These are phyloP conservation scores for Protomyctophum bolini DNA, from an alignment of 2,113 vertebrate species.

Conservation along the genomic window DNA sequence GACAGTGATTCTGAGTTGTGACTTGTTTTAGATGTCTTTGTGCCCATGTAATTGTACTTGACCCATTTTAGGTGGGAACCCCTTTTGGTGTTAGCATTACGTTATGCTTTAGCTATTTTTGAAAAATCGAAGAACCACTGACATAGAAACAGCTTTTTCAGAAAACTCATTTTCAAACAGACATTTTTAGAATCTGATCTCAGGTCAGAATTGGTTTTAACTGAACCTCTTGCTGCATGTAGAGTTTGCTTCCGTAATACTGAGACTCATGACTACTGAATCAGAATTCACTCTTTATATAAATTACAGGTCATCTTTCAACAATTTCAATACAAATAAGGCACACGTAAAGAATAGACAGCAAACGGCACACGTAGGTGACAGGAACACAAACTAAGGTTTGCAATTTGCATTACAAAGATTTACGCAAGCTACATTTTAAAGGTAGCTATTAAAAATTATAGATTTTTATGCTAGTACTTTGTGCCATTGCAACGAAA, in stretches of 20 bases:
- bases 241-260: too few species aligned
- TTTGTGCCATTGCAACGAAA: constrained; percentile 18
- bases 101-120: too few species aligned
- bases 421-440: not conserved
- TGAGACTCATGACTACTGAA: constrained; percentile 14
- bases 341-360: constrained; percentile 19
- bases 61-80: too few species aligned
- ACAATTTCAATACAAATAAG: constrained; percentile 29
- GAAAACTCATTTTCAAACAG: too few species aligned
- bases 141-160: too few species aligned
- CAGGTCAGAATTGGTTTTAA: too few species aligned
- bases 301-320: constrained; percentile 44
- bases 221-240: too few species aligned
- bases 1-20: constrained; percentile 8
- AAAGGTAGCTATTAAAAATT: constrained; percentile 16
- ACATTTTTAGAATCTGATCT: too few species aligned
- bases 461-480: constrained; percentile 2
- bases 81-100: too few species aligned
- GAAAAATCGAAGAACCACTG: too few species aligned
- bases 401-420: constrained; percentile 2
- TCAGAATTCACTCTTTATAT: constrained; percentile 42
- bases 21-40: not conserved
- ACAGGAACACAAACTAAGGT: constrained; percentile 16
- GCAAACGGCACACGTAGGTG: constrained; percentile 8
- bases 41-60: not conserved